Evolutionary conservation across 2,113 vertebrate genomes (phyloP).

Genomic region (Corythornis cristatus): DNA sequence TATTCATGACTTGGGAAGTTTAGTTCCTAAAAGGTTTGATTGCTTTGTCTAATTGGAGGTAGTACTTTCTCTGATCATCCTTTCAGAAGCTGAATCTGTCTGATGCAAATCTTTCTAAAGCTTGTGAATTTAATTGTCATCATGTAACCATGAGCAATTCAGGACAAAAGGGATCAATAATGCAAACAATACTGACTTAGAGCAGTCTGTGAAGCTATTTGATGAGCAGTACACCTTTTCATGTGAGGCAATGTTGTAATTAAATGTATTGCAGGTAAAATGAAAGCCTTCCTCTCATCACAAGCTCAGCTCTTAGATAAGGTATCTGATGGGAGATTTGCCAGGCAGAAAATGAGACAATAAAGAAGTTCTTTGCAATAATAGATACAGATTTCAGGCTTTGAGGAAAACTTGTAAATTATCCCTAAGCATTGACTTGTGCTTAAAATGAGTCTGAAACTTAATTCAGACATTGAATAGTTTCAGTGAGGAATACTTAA

Average conservation of each 20-base stretch:
- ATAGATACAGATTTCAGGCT: conserved; percentile 34
- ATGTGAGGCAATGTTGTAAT: not conserved
- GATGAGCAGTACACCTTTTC: not conserved
- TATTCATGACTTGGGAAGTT: not conserved
- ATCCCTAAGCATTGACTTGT: not conserved
- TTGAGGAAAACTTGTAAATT: conserved; percentile 25
- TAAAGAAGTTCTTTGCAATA: conserved; percentile 20
- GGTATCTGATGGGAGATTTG: conserved; percentile 32
- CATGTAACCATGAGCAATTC: not conserved
- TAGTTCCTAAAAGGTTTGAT: not conserved
- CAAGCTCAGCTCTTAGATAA: conserved; percentile 6
- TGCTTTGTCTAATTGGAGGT: not conserved
- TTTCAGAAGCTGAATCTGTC: not conserved
- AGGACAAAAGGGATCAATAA: conserved; percentile 11
- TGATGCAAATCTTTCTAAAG: not conserved
- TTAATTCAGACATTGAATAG: not conserved
- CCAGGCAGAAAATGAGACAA: conserved; percentile 52
- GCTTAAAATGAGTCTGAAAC: not conserved
- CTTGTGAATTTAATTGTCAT: not conserved
- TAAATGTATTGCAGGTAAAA: conserved; percentile 30
- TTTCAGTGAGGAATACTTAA: not conserved
- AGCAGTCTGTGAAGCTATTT: not conserved
- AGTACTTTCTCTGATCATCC: not conserved
- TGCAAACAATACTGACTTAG: not conserved
- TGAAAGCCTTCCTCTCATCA: conserved; percentile 18